Conservation (phyloP, 1,140 invertebrate species). For the Papilio glaucus region DNA sequence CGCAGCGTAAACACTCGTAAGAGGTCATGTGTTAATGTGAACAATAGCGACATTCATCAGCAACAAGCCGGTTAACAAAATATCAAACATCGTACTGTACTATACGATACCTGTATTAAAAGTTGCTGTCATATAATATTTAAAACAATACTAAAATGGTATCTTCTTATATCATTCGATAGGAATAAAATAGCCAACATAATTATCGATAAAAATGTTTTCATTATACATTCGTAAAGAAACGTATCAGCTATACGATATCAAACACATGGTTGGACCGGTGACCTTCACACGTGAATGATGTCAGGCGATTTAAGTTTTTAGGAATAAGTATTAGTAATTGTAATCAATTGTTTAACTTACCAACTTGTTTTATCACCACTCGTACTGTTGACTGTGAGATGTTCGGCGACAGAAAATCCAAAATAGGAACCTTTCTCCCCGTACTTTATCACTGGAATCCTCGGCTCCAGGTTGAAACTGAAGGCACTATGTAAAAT, state of each 20-base stretch:
- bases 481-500: conserved; percentile 71
- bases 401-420: conserved; percentile 94
- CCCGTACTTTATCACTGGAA: conserved; percentile 92
- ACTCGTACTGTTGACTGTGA: conserved; percentile 79
- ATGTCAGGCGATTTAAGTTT: conserved; percentile 65
- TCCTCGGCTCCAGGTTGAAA: conserved; percentile 93
- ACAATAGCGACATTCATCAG: conserved; percentile 30
- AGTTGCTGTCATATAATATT: not conserved
- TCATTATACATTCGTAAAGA: conserved; percentile 58
- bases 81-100: conserved; percentile 12
- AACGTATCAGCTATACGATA: conserved; percentile 56
- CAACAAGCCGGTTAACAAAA: conserved; percentile 8
- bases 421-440: conserved; percentile 91
- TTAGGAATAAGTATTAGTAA: conserved; percentile 38
- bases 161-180: conserved; percentile 7
- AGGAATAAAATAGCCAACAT: conserved; percentile 1
- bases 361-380: conserved; percentile 85
- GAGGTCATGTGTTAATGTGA: conserved; percentile 36
- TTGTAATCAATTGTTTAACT: conserved; percentile 53
- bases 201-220: conserved; percentile 21
- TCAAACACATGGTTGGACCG: conserved; percentile 62
- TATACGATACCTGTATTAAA: not conserved
- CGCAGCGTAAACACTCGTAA: conserved; percentile 32
- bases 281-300: conserved; percentile 75
- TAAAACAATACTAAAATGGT: not conserved